Evolutionary conservation across 2,113 vertebrate genomes (phyloP), one percentile per base, ranked within the genome.

Genomic region (Reinhardtius hippoglossoides): DNA sequence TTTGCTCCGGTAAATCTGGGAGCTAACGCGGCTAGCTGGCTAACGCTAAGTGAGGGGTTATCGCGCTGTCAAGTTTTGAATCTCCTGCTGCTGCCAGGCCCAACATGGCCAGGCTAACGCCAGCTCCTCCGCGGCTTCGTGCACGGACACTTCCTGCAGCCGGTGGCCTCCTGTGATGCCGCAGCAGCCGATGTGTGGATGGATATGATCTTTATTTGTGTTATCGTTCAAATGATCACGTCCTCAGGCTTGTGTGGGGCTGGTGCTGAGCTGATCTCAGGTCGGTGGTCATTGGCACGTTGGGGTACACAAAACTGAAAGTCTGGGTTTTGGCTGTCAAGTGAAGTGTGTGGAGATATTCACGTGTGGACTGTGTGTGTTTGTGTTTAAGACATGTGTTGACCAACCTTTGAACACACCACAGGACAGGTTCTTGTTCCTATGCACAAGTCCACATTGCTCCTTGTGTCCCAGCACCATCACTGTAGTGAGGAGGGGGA

Each of bases 11-110:
- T 42, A 55, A 24, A 52, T 71, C 60, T 54, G 37, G 59, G 44
- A 75, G 90, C 87, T 91, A 89, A 48, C 56, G 56, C 1, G 21
- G 87, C 75, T 83, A 81, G 75, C 56, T 59, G 8, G 84, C 83
- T 90, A 88, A 82, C 67, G 88, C 44, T 82, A 56, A 71, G 67
- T 62, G 59, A 67, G 67, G 81, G 15, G 84, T 42, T 83, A 70
- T 78, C 74, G 86, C 78, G 87, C 88, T 92, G 90, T 88, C 88
- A 91, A 88, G 87, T 89, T 86, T 71, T 78, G 82, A 88, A 85
- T 68, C 24, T 67, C 69, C 2, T 65, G 72, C 68, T 62, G 77
- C 67, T 75, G 80, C 71, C 71, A 87, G 91, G 89, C 89, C 90
- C 86, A 18, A 85, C 67, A 78, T 69, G 84, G 74, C 71, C 78